phyloP scores from a whole-genome alignment of 2,797 vertebrate species.

The Notamacropus eugenii region DNA sequence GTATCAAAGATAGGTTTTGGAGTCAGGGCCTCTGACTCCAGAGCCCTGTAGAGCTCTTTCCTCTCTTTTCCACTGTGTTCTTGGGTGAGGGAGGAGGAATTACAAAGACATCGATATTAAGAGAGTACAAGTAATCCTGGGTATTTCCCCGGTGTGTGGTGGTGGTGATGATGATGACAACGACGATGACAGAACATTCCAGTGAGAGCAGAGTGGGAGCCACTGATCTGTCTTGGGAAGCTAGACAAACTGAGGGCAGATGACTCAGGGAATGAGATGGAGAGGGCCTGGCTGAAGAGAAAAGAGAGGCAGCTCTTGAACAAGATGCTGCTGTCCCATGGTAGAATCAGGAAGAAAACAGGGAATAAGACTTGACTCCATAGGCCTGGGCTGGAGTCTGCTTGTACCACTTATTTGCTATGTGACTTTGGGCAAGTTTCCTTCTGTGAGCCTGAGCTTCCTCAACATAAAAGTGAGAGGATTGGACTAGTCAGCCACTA shows the following conservation, averaged over 20 bases:
- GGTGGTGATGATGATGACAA: too few relatives aligned
- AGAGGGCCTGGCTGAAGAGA: background rate
- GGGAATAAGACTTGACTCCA: background rate
- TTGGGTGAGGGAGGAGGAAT: too few relatives aligned
- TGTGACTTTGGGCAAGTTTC: background rate
- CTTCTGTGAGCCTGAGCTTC: background rate
- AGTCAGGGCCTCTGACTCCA: too few relatives aligned
- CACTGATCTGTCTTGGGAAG: background rate
- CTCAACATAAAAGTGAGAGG: background rate
- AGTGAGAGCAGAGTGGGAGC: background rate
- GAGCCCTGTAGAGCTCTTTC: too few relatives aligned
- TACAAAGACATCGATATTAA: too few relatives aligned
- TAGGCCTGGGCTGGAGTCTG: background rate
- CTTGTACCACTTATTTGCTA: background rate
- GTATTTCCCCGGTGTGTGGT: too few relatives aligned
- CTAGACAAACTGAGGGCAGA: background rate
- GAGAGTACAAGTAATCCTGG: too few relatives aligned
- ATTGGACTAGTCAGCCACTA: background rate
- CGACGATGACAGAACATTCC: too few relatives aligned
- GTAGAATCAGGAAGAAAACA: background rate
- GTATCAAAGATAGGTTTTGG: too few relatives aligned
- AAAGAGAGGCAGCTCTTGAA: background rate
- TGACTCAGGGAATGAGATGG: background rate
- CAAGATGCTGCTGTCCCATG: background rate
- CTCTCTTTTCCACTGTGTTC: too few relatives aligned